Evolutionary conservation across 2,113 vertebrate genomes (phyloP), one percentile per base, ranked within the genome.

Genomic region (Ancistrus triradiatus): DNA sequence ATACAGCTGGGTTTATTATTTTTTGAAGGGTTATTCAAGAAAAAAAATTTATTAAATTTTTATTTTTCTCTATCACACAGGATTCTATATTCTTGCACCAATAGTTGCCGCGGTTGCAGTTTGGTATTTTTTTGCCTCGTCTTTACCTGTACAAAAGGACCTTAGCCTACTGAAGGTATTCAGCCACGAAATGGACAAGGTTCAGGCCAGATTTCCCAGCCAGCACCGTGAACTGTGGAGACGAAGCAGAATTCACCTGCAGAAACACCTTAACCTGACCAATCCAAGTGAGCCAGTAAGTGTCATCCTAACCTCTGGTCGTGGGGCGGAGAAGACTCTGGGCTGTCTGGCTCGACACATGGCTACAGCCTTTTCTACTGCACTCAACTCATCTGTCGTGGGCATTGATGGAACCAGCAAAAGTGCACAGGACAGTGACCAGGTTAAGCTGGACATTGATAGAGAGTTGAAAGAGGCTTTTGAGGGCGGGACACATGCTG

Each of bases 161-260:
- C 2, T 33, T 4, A 42, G 33, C 43, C 19, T 44, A 14, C 22
- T 58, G 24, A 28, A 68, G 0, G 19, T 66, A 3, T 68, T 75
- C 22, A 15, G 1, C 33, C 35, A 62, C 31, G 61, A 87, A 52
- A 85, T 97, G 69, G 70, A 83, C 7, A 83, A 75, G 18, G 59
- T 95, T 31, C 58, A 88, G 65, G 70, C 68, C 22, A 68, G 11
- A 5, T 98, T 95, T 51, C 89, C 90, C 0, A 87, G 83, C 18
- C 96, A 98, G 82, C 91, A 79, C 14, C 15, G 78, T 0, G 80
- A 91, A 6, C 58, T 98, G 10, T 98, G 96, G 96, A 78, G 60
- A 0, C 86, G 93, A 0, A 91, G 90, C 42, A 84, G 50, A 8
- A 92, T 87, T 71, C 82, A 94, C 57, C 82, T 98, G 25, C 74